Conservation (phyloP, 2,797 vertebrate species). For the Perodicticus potto region DNA sequence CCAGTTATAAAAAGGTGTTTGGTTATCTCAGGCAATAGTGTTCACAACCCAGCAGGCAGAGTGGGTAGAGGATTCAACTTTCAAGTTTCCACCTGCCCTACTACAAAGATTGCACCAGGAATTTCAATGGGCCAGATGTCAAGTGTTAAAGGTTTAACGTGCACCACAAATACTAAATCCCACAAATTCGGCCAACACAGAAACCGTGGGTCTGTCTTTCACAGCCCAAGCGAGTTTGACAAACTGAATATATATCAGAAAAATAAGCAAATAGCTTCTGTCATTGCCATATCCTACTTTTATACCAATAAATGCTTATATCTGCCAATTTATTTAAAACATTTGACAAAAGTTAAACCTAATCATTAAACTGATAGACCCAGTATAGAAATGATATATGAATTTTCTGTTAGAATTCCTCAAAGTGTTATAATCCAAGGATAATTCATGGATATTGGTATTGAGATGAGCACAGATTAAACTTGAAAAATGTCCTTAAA, state of each 20-base stretch:
- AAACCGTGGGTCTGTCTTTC: slow-evolving; percentile 82
- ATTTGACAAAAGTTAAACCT: slow-evolving; percentile 83
- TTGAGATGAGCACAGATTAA: not conserved
- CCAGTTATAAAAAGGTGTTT: slow-evolving; percentile 74
- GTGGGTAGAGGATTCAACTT: slow-evolving; percentile 70
- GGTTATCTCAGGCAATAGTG: slow-evolving; percentile 63
- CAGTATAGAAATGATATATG: slow-evolving; percentile 82
- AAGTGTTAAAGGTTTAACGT: slow-evolving; percentile 77
- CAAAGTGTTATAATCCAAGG: slow-evolving; percentile 47
- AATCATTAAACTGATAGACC: slow-evolving; percentile 82
- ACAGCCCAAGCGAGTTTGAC: slow-evolving; percentile 79
- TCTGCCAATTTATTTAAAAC: slow-evolving; percentile 83
- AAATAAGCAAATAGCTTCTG: slow-evolving; percentile 67
- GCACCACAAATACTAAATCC: slow-evolving; percentile 72
- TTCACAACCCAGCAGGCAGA: slow-evolving; percentile 70
- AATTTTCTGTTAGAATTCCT: slow-evolving; percentile 83
- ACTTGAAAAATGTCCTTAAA: not conserved
- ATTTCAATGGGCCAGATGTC: slow-evolving; percentile 74
- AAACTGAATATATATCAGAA: slow-evolving; percentile 76
- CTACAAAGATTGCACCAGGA: slow-evolving; percentile 59
- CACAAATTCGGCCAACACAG: slow-evolving; percentile 69
- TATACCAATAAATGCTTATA: slow-evolving; percentile 80
- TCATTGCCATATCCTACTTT: slow-evolving; percentile 73
- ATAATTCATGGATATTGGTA: not conserved
- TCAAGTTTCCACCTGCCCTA: slow-evolving; percentile 25